Evolutionary conservation across 2,888 invertebrate genomes (phyloP).

Genomic region (Lithosia quadra): DNA sequence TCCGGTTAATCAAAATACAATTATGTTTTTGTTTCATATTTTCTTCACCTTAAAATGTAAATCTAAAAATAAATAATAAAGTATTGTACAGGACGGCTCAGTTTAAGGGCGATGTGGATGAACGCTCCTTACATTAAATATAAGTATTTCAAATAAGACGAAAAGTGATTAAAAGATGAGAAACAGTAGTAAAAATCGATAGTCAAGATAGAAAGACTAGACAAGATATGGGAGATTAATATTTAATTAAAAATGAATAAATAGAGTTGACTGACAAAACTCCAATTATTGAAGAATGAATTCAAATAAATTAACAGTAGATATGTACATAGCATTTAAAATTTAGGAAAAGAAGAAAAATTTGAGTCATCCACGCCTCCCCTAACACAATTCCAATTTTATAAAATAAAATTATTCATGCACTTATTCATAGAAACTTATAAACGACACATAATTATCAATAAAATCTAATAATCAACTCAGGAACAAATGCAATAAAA

Average conservation of each 20-base stretch:
- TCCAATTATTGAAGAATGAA: slow-evolving; percentile 18
- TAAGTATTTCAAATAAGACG: not conserved
- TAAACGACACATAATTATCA: slow-evolving; percentile 75
- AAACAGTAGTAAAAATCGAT: not conserved
- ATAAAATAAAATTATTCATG: slow-evolving; percentile 80
- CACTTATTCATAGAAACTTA: slow-evolving; percentile 74
- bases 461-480: slow-evolving; percentile 86
- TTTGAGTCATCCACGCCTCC: slow-evolving; percentile 66
- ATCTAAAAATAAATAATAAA: slow-evolving; percentile 85
- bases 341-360: slow-evolving; percentile 25
- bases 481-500: slow-evolving; percentile 87
- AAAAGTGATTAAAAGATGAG: not conserved
- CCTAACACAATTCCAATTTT: slow-evolving; percentile 68
- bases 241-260: not conserved
- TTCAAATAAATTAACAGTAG: slow-evolving; percentile 51
- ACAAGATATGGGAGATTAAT: not conserved
- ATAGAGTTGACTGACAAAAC: too few relatives aligned
- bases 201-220: too few relatives aligned
- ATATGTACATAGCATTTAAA: slow-evolving; percentile 41
- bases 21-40: slow-evolving; percentile 78
- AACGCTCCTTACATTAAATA: slow-evolving; percentile 32
- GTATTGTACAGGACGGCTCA: slow-evolving; percentile 81
- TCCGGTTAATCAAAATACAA: slow-evolving; percentile 85
- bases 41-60: slow-evolving; percentile 76
- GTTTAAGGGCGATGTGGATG: slow-evolving; percentile 75